phyloP scores from a whole-genome alignment of 2,888 invertebrate genomes.

The Xestobium rufovillosum region DNA sequence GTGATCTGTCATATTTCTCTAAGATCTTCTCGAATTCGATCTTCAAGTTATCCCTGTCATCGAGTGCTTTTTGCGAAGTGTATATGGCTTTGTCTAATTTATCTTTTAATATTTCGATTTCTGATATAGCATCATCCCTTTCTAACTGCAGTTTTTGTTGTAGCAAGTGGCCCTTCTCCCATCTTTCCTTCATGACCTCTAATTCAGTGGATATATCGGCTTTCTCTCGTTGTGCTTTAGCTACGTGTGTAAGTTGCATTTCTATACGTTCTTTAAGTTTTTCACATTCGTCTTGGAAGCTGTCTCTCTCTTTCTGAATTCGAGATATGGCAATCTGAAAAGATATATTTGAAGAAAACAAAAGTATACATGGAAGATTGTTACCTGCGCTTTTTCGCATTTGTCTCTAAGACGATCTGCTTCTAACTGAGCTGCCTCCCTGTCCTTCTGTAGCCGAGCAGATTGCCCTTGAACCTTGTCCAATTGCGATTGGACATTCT shows the following conservation, averaged over 20 bases:
- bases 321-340: constrained; percentile 63
- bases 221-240: constrained; percentile 75
- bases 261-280: constrained; percentile 77
- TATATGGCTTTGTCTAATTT: constrained; percentile 83
- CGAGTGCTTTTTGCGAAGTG: constrained; percentile 72
- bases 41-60: constrained; percentile 81
- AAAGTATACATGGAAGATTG: constrained; percentile 12
- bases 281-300: constrained; percentile 71
- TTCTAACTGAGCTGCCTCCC: constrained; percentile 77
- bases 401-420: constrained; percentile 82
- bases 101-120: constrained; percentile 80
- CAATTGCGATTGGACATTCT: constrained; percentile 81
- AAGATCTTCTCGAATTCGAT: constrained; percentile 88
- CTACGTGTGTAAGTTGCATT: constrained; percentile 70
- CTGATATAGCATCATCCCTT: constrained; percentile 76
- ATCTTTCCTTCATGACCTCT: constrained; percentile 78
- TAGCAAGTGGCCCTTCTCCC: constrained; percentile 78
- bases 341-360: constrained; percentile 17
- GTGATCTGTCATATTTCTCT: constrained; percentile 86
- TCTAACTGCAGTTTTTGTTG: constrained; percentile 83
- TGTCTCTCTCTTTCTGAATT: constrained; percentile 83
- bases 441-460: constrained; percentile 81
- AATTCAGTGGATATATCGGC: constrained; percentile 80
- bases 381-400: constrained; percentile 81
- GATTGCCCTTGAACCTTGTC: constrained; percentile 85